phyloP scores from a whole-genome alignment of 2,113 vertebrate genomes.

The Ahaetulla prasina region DNA sequence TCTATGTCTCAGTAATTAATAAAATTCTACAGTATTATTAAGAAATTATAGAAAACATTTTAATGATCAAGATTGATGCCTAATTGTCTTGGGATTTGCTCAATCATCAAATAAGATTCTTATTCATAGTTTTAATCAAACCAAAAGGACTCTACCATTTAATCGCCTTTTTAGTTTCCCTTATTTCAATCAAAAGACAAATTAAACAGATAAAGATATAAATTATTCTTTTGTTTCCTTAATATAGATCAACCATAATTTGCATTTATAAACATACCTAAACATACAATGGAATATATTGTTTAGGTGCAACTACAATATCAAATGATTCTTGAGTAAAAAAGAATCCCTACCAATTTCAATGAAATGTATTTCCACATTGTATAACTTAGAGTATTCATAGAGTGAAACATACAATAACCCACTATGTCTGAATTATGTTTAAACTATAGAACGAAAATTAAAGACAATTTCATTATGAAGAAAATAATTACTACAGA shows the following conservation, averaged over 20 bases:
- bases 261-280: not conserved
- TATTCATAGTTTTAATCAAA: conserved; percentile 68
- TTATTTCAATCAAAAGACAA: conserved; percentile 57
- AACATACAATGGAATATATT: no score
- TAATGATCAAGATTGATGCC: conserved; percentile 50
- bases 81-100: conserved; percentile 62
- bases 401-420: not conserved
- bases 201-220: conserved; percentile 33
- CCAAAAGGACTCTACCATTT: conserved; percentile 67
- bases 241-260: not conserved
- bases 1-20: conserved; percentile 37
- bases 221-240: conserved; percentile 23
- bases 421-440: not conserved
- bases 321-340: not conserved
- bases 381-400: not conserved
- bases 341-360: not conserved
- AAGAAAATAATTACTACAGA: not conserved
- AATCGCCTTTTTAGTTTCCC: conserved; percentile 69
- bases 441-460: not conserved
- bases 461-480: not conserved
- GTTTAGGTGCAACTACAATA: not conserved
- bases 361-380: not conserved
- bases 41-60: conserved; percentile 40
- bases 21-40: conserved; percentile 16
- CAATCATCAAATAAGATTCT: conserved; percentile 70